These are phyloP conservation scores for Brevimyrus niger DNA, from an alignment of 2,113 vertebrate species.

Conservation along the genomic window DNA sequence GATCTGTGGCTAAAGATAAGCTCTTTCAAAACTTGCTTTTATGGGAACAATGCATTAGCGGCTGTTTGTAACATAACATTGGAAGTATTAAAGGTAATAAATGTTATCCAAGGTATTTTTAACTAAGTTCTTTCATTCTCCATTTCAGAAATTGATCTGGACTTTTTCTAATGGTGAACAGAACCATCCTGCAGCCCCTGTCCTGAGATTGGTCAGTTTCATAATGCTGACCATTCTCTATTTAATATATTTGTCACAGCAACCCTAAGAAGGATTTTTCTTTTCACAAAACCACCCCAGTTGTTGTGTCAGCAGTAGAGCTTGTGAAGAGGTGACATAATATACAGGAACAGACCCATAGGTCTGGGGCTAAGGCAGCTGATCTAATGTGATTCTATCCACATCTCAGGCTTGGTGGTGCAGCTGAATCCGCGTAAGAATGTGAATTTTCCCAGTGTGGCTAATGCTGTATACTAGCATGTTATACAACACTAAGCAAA, in stretches of 20 bases:
- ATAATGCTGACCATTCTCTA: background rate
- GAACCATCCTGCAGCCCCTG: background rate
- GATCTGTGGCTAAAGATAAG: background rate
- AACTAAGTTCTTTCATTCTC: background rate
- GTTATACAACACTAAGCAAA: background rate
- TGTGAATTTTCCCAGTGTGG: background rate
- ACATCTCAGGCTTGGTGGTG: background rate
- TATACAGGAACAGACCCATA: background rate
- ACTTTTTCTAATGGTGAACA: background rate
- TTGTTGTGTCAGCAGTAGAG: background rate
- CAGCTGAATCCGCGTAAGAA: background rate
- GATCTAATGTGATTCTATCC: background rate
- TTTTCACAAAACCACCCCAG: background rate
- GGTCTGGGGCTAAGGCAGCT: background rate
- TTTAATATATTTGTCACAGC: background rate
- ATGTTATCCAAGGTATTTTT: background rate
- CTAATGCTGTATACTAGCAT: background rate
- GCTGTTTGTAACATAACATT: background rate
- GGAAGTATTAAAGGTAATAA: background rate
- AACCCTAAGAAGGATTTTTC: background rate
- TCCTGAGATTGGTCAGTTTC: background rate
- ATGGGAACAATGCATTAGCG: background rate
- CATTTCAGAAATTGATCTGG: background rate
- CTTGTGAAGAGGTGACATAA: background rate
- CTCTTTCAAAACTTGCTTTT: background rate